These are phyloP conservation scores for Miltochrista miniata DNA, from an alignment of 2,888 invertebrate species.

Conservation along the genomic window DNA sequence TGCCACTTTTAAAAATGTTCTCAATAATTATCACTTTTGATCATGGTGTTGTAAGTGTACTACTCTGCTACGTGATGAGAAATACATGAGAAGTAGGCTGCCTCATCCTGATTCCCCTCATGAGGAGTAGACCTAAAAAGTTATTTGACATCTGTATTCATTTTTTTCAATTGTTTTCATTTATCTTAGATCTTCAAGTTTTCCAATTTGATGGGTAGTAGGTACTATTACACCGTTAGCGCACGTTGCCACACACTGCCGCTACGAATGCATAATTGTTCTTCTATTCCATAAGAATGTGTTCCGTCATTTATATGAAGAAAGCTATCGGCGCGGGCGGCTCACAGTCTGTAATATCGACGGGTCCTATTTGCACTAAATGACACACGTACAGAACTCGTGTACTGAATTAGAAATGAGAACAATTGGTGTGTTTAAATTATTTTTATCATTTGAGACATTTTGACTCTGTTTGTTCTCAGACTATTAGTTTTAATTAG, in stretches of 20 bases:
- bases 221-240: constrained; percentile 12
- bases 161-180: too few species aligned
- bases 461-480: neutral
- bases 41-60: too few species aligned
- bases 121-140: too few species aligned
- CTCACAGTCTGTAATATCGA: constrained; percentile 65
- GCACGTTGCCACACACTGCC: constrained; percentile 43
- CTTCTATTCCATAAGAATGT: constrained; percentile 42
- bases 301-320: constrained; percentile 66
- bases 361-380: constrained; percentile 61
- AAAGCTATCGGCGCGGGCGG: constrained; percentile 49
- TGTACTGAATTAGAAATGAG: constrained; percentile 58
- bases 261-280: constrained; percentile 42
- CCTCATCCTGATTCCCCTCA: too few species aligned
- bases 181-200: too few species aligned
- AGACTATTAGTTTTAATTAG: too few species aligned
- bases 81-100: too few species aligned
- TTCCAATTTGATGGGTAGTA: too few species aligned
- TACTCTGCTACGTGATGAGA: too few species aligned
- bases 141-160: too few species aligned
- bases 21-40: too few species aligned
- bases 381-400: constrained; percentile 56
- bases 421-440: constrained; percentile 33
- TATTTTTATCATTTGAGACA: constrained; percentile 16
- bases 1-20: too few species aligned